These are phyloP conservation scores for Leguminivora glycinivorella DNA, from an alignment of 1,140 invertebrate species.

Conservation along the genomic window DNA sequence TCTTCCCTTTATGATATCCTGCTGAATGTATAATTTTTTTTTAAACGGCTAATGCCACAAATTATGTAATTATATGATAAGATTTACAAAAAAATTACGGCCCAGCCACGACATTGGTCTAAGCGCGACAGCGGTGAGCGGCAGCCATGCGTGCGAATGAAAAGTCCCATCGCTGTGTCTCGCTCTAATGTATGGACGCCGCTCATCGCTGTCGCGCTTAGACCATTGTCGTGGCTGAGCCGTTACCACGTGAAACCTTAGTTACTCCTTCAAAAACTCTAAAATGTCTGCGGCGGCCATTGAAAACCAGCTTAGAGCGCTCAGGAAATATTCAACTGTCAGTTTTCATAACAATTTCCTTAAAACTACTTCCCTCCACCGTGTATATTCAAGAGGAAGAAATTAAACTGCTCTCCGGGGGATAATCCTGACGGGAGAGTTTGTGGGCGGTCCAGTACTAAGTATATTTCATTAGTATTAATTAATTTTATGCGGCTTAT, in stretches of 20 bases:
- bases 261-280: not conserved
- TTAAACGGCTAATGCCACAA: too few relatives aligned
- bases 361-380: conserved; percentile 37
- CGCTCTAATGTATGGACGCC: too few relatives aligned
- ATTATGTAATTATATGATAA: too few relatives aligned
- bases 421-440: conserved; percentile 34
- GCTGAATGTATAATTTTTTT: too few relatives aligned
- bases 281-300: not conserved
- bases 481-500: conserved; percentile 39
- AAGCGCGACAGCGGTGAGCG: too few relatives aligned
- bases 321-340: conserved; percentile 17
- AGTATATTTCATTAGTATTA: conserved; percentile 44
- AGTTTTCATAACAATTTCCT: conserved; percentile 27
- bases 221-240: too few relatives aligned
- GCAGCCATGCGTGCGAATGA: too few relatives aligned
- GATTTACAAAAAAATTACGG: too few relatives aligned
- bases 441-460: conserved; percentile 33
- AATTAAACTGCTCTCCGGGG: conserved; percentile 44
- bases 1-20: too few relatives aligned
- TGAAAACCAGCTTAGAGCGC: not conserved
- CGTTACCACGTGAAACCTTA: not conserved
- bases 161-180: too few relatives aligned
- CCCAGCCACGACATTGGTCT: too few relatives aligned
- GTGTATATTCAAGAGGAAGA: conserved; percentile 41
- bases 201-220: too few relatives aligned